A percentile compares a stretch with the other conserved stretches of the same genome.
These are phyloP conservation scores for Helogale parvula DNA, from an alignment of 2,113 vertebrate genomes.

Conservation along the genomic window DNA sequence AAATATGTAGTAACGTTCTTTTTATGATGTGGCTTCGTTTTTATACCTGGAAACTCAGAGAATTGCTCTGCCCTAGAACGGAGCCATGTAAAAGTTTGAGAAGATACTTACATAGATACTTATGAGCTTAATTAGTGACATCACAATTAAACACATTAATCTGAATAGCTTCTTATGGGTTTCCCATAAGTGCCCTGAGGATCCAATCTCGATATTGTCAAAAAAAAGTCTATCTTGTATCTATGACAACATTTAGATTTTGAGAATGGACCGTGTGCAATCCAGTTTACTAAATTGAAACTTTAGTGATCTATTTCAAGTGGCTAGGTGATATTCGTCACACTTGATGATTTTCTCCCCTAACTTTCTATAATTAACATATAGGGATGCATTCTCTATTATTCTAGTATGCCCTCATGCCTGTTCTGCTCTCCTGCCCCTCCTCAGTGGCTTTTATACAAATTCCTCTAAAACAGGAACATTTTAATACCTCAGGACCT, in stretches of 20 bases:
- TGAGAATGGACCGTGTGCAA: not conserved
- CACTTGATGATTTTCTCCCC: not conserved
- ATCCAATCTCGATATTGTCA: not conserved
- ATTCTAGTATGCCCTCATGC: not conserved
- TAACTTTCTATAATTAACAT: not conserved
- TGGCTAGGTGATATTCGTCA: not conserved
- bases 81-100: not conserved
- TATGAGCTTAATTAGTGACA: not conserved
- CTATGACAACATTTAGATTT: not conserved
- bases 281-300: not conserved
- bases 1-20: not conserved
- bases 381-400: not conserved
- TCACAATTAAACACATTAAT: conserved; percentile 10
- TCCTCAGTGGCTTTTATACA: not conserved
- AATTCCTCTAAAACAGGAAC: not conserved
- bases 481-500: not conserved
- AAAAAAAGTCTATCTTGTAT: not conserved
- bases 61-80: not conserved
- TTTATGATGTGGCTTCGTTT: not conserved
- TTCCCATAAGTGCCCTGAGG: not conserved
- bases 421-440: not conserved
- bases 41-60: not conserved
- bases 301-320: not conserved
- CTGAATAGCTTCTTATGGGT: not conserved
- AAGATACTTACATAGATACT: not conserved